These are phyloP conservation scores for Leptodactylus fallax DNA, from an alignment of 2,797 vertebrate species.

Conservation along the genomic window DNA sequence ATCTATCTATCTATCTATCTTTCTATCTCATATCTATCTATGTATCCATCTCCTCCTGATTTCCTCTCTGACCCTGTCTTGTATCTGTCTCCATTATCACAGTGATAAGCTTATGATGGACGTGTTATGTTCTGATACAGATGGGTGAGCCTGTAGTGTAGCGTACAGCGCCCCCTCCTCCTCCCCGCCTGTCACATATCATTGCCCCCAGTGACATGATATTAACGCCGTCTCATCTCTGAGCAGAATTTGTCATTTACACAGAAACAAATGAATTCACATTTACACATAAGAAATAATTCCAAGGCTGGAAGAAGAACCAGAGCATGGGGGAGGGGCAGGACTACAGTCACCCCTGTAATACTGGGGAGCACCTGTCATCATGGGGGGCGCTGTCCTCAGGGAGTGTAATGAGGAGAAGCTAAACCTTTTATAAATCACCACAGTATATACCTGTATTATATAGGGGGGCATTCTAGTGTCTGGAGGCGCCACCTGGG, in stretches of 20 bases:
- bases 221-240: background rate
- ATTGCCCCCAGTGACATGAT: constrained; percentile 7
- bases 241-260: background rate
- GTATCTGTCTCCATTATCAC: background rate
- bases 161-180: background rate
- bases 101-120: background rate
- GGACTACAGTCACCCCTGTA: background rate
- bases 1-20: background rate
- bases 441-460: too few species aligned
- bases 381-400: background rate
- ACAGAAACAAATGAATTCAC: constrained; percentile 18
- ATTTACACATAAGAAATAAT: constrained; percentile 11
- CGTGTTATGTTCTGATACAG: background rate
- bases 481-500: too few species aligned
- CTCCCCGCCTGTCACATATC: constrained; percentile 15
- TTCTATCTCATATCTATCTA: background rate
- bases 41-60: background rate
- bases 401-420: too few species aligned
- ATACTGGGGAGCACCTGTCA: background rate
- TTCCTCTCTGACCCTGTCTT: background rate
- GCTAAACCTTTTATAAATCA: too few species aligned
- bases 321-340: background rate
- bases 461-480: too few species aligned
- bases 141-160: background rate
- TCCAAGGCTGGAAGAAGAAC: background rate